Evolutionary conservation across 2,113 vertebrate species (phyloP).

Genomic region (Hyaena hyaena): DNA sequence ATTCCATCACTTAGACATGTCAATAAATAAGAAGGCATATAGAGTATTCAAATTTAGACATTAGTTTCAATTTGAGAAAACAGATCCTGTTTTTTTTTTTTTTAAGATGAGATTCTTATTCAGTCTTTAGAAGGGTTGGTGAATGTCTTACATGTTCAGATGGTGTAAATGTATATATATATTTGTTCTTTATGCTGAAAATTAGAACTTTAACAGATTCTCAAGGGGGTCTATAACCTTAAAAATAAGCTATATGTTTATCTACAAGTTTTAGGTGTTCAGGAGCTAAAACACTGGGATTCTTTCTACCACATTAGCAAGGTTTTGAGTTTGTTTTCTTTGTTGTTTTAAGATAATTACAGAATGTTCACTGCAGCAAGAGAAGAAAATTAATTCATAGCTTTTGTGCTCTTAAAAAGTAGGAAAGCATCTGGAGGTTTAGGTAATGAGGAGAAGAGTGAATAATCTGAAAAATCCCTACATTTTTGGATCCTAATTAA

Average conservation of each 20-base stretch:
- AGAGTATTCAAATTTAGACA: background rate
- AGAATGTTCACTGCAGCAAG: conserved; percentile 44
- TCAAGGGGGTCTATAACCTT: background rate
- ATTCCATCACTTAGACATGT: background rate
- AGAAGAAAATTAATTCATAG: conserved; percentile 60
- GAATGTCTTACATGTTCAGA: background rate
- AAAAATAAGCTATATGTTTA: background rate
- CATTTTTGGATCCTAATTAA: conserved; percentile 65
- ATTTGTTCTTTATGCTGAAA: background rate
- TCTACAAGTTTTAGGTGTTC: conserved; percentile 13
- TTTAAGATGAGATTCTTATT: background rate
- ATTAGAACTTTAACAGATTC: background rate
- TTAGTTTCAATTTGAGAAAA: background rate
- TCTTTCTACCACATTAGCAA: background rate
- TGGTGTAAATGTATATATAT: background rate
- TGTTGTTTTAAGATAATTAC: conserved; percentile 55
- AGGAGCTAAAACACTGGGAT: background rate
- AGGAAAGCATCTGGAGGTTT: conserved; percentile 50
- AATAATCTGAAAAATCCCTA: conserved; percentile 47
- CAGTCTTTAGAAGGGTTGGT: background rate
- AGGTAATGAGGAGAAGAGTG: conserved; percentile 63
- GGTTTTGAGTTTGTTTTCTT: conserved; percentile 36
- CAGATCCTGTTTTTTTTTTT: background rate
- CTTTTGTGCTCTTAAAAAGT: conserved; percentile 57
- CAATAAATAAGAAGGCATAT: background rate